A percentile compares a stretch with the other conserved stretches of the same genome.
Evolutionary conservation across 2,113 vertebrate species (phyloP).

Genomic region (Anser cygnoides): DNA sequence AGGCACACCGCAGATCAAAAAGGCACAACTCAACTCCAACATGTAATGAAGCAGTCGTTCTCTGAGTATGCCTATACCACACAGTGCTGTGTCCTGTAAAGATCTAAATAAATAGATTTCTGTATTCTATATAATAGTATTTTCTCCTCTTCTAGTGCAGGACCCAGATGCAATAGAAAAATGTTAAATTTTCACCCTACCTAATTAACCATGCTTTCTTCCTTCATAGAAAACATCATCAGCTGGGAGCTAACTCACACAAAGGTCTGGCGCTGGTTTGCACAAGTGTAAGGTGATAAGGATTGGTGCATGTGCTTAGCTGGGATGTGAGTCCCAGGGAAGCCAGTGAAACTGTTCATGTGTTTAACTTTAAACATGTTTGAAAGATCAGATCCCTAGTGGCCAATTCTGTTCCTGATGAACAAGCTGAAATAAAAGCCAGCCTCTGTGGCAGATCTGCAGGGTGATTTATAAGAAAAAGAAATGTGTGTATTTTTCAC

Average conservation of each 20-base stretch:
- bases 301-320: background rate
- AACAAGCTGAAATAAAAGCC: constrained; percentile 40
- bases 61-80: background rate
- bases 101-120: background rate
- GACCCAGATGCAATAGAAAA: background rate
- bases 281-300: background rate
- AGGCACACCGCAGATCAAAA: background rate
- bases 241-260: background rate
- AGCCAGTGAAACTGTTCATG: background rate
- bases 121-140: background rate
- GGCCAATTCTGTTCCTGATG: constrained; percentile 26
- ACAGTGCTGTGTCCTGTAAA: background rate
- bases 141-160: background rate
- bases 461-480: background rate
- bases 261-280: background rate
- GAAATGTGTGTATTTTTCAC: background rate
- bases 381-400: constrained; percentile 47
- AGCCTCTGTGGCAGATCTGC: background rate
- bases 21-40: background rate
- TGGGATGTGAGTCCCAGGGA: background rate
- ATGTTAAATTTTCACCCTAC: background rate
- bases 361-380: constrained; percentile 27
- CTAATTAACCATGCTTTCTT: background rate
- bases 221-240: background rate
- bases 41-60: background rate